phyloP scores from a whole-genome alignment of 2,888 invertebrate genomes.

The Dryocosmus kuriphilus region DNA sequence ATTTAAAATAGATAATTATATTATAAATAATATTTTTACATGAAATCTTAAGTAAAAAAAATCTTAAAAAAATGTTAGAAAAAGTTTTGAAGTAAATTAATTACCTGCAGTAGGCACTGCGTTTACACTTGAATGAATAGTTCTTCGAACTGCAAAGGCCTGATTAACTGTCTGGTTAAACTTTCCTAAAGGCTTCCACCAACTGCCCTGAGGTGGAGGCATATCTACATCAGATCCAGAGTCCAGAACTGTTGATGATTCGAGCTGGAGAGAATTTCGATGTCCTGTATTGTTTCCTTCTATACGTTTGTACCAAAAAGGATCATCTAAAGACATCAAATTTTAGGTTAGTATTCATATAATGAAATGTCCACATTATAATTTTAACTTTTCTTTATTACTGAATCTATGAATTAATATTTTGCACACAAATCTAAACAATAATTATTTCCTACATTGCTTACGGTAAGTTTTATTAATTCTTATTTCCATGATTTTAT shows the following conservation, averaged over 20 bases:
- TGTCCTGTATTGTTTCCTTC: neutral
- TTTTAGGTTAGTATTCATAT: too few relatives aligned
- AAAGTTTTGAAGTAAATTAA: neutral
- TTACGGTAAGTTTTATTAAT: too few relatives aligned
- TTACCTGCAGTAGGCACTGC: neutral
- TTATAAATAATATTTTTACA: neutral
- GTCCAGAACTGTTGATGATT: neutral
- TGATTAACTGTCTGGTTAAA: neutral
- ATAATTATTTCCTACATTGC: too few relatives aligned
- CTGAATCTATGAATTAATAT: too few relatives aligned
- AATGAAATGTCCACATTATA: too few relatives aligned
- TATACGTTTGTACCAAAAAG: neutral
- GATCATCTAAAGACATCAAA: neutral
- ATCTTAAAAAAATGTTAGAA: neutral
- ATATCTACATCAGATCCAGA: neutral
- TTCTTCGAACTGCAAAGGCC: neutral
- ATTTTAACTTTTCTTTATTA: too few relatives aligned
- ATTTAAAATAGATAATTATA: neutral
- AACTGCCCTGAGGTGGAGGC: neutral
- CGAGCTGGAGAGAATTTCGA: neutral
- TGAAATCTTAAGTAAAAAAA: neutral
- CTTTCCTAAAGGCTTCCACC: neutral
- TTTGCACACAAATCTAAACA: too few relatives aligned
- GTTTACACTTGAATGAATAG: neutral
- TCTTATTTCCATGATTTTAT: too few relatives aligned